phyloP scores from a whole-genome alignment of 2,797 vertebrate genomes.

The Cirrhinus mrigala region DNA sequence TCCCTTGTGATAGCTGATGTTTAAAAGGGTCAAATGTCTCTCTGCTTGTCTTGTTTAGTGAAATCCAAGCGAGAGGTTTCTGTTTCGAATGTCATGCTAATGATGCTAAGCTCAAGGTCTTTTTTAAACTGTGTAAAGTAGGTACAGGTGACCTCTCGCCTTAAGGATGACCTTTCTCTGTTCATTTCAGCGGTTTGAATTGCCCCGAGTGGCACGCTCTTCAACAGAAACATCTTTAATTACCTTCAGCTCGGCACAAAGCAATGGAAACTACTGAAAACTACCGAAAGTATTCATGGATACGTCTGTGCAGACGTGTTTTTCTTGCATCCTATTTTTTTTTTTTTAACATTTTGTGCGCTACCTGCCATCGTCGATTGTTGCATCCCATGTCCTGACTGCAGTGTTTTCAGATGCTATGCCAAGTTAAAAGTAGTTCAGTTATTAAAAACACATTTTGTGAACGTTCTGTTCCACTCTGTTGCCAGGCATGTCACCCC shows the following conservation, averaged over 20 bases:
- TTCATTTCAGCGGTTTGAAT: background rate
- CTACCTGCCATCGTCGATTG: background rate
- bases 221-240: background rate
- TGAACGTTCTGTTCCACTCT: background rate
- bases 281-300: background rate
- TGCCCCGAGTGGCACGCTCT: background rate
- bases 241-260: background rate
- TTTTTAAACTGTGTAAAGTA: constrained; percentile 28
- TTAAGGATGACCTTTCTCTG: constrained; percentile 16
- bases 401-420: background rate
- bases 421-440: background rate
- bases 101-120: constrained; percentile 10
- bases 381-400: background rate
- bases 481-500: background rate
- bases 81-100: constrained; percentile 33
- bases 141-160: constrained; percentile 21
- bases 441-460: background rate
- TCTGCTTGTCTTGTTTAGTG: constrained; percentile 42
- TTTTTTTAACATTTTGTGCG: background rate
- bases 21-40: constrained; percentile 38
- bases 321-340: background rate
- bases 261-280: background rate
- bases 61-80: background rate
- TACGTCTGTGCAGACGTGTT: background rate
- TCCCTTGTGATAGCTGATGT: constrained; percentile 21